Evolutionary conservation across 1,140 invertebrate genomes (phyloP), one percentile per base, ranked within the genome.

Genomic region (Aradophagus sp.): DNA sequence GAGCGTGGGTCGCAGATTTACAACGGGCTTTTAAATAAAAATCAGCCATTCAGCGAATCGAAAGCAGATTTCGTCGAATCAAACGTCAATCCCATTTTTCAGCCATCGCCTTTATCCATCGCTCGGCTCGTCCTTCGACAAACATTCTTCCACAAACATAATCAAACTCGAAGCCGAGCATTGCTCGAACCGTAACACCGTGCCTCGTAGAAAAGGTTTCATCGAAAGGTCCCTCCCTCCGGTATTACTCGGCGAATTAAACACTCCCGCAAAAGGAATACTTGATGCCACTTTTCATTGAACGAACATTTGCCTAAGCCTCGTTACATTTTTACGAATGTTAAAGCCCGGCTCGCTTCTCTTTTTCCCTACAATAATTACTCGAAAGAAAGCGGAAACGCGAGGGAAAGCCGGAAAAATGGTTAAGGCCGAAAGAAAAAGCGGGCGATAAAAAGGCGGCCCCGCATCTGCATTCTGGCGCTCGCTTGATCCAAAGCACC

Each of bases 401-500:
- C 27, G 4, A 29, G 20, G 20, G 20, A 23, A 5, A 8, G 4
- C 7, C 27, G 4, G 10, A 36, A 29, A 2, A 44, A 56, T 10
- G 13, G 27, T 10, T 5, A 48, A 35, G 39, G 17, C 12, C 17
- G 1, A 32, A 31, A 16, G 23, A 53, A 38, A 39, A 53, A 44
- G 6, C 17, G 27, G 11, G 23, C 29, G 14, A n/a, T 2, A 38
- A 47, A 65, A 39, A 50, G 48, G 32, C 36, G 31, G 45, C 19
- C 50, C 56, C 59, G 41, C 36, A 26, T 61, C 55, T 50, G 52
- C 34, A 45, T 65, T 59, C 48, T 65, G 45, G 27, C n/a, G n/a
- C n/a, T n/a, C n/a, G 44, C 42, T 56, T 39, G 47, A 56, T 61
- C 53, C 32, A 55, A 65, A 61, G 53, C 61, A 72, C 68, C 68